phyloP scores from a whole-genome alignment of 2,113 vertebrate species.

The Microtus pennsylvanicus region DNA sequence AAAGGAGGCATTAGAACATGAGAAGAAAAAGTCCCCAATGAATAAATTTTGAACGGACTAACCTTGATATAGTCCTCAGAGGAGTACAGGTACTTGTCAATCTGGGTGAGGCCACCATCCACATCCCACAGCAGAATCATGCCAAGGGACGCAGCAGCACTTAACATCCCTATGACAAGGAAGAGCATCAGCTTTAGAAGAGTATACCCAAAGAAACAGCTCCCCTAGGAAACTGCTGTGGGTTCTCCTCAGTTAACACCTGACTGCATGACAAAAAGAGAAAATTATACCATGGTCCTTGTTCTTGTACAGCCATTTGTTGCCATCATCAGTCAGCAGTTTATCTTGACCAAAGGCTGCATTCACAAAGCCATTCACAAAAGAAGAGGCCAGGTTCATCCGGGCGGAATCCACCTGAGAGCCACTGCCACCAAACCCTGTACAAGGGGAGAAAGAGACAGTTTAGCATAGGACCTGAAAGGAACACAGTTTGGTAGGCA shows the following conservation, averaged over 20 bases:
- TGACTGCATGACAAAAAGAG: not conserved
- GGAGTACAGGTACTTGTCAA: constrained; percentile 99
- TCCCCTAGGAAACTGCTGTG: not conserved
- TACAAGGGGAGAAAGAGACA: not conserved
- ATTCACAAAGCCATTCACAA: constrained; percentile 98
- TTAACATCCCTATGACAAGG: constrained; percentile 94
- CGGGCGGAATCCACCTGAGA: constrained; percentile 99
- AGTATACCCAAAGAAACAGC: not conserved
- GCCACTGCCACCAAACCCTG: constrained; percentile 97
- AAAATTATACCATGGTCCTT: constrained; percentile 94
- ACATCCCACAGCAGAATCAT: constrained; percentile 99
- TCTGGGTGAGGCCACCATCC: constrained; percentile 97
- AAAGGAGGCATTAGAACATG: not conserved
- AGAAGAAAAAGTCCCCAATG: not conserved
- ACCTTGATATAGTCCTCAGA: constrained; percentile 99
- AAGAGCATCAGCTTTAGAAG: constrained; percentile 55
- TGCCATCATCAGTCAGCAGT: constrained; percentile 97
- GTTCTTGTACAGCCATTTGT: constrained; percentile 99
- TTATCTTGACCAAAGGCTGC: constrained; percentile 99
- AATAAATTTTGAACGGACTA: constrained; percentile 38
- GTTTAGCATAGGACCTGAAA: not conserved
- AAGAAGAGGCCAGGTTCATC: constrained; percentile 99
- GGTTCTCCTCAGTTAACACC: not conserved
- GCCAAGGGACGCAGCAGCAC: constrained; percentile 97
- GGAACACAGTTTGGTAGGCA: not conserved